Conservation (phyloP, 2,888 invertebrate species). For the Leptinotarsa juncta region DNA sequence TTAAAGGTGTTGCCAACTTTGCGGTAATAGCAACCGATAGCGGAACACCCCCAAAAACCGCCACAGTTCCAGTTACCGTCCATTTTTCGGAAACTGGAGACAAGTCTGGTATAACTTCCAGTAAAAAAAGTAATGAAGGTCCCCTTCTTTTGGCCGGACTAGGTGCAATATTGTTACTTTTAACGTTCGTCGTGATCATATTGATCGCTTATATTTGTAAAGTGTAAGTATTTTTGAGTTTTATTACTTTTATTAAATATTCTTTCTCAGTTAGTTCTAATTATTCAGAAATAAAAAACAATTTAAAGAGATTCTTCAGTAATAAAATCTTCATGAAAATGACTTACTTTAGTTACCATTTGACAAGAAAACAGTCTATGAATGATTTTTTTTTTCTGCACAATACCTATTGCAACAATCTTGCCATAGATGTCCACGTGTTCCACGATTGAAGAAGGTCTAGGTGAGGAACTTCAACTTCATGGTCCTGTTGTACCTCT, state of each 20-base stretch:
- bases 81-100: constrained; percentile 69
- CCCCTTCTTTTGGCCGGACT: constrained; percentile 70
- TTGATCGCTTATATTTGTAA: constrained; percentile 83
- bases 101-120: constrained; percentile 56
- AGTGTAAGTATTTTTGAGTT: constrained; percentile 68
- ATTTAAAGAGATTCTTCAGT: too few relatives aligned
- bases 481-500: too few relatives aligned
- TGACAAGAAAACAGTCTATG: too few relatives aligned
- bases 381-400: too few relatives aligned
- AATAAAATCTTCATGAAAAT: too few relatives aligned
- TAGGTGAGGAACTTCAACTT: too few relatives aligned
- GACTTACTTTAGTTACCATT: too few relatives aligned
- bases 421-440: too few relatives aligned
- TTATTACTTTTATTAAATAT: neutral
- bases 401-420: too few relatives aligned
- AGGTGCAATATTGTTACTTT: constrained; percentile 78
- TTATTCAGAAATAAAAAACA: too few relatives aligned
- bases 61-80: constrained; percentile 76
- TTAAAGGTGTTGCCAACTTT: constrained; percentile 70
- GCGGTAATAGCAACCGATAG: constrained; percentile 87
- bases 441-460: too few relatives aligned
- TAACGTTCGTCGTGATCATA: constrained; percentile 80
- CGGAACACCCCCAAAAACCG: constrained; percentile 84
- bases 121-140: constrained; percentile 53
- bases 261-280: too few relatives aligned